Evolutionary conservation across 2,113 vertebrate species (phyloP).

Genomic region (Boulengeromyrus knoepffleri): DNA sequence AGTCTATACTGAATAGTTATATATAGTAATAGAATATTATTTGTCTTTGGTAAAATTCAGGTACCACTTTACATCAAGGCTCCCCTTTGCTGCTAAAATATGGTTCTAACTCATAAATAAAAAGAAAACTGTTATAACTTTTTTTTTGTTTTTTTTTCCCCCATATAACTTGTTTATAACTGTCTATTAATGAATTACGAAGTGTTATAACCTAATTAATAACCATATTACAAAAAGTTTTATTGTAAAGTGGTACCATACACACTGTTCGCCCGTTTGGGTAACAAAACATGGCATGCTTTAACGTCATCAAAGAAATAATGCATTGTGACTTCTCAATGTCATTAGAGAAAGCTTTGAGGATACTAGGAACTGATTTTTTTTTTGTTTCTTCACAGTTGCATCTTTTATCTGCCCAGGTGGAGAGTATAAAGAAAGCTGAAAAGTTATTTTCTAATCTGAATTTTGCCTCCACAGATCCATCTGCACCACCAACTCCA

Average conservation of each 20-base stretch:
- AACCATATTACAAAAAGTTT: neutral
- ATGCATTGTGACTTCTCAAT: neutral
- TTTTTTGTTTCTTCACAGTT: neutral
- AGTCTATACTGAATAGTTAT: neutral
- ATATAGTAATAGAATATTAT: neutral
- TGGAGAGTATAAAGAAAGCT: neutral
- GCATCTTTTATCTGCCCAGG: neutral
- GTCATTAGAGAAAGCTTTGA: neutral
- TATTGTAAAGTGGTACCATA: neutral
- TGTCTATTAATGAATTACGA: neutral
- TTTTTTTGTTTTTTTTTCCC: no score
- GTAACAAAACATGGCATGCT: neutral
- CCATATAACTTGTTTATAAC: neutral
- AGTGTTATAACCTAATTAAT: neutral
- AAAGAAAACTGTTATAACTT: neutral
- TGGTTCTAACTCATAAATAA: neutral
- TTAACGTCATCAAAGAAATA: neutral
- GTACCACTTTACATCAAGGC: neutral
- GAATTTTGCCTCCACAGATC: conserved; percentile 60
- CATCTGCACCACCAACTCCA: conserved; percentile 74
- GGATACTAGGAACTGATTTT: neutral
- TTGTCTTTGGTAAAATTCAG: neutral
- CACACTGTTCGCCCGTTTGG: neutral
- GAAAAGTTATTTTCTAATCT: neutral
- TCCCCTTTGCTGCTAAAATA: neutral